These are phyloP conservation scores for Ylistrum balloti DNA, from an alignment of 1,140 invertebrate species.

Conservation along the genomic window DNA sequence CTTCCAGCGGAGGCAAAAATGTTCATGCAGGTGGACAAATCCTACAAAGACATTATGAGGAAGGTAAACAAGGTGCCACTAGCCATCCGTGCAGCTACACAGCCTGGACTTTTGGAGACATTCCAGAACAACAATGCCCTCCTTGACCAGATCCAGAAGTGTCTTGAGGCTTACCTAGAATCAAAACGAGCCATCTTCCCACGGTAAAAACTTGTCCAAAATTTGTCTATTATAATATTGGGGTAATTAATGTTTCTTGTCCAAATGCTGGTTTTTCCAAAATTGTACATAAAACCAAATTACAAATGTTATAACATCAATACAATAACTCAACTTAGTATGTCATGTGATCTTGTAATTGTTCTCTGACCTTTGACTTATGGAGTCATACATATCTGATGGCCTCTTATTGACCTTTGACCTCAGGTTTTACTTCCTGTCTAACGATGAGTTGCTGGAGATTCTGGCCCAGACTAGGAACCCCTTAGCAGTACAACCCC, in stretches of 20 bases:
- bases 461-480: conserved; percentile 88
- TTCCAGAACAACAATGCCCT: conserved; percentile 83
- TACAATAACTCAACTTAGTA: too few species aligned
- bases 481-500: conserved; percentile 93
- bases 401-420: background rate
- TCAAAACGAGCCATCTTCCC: conserved; percentile 83
- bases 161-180: conserved; percentile 83
- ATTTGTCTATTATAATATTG: too few species aligned
- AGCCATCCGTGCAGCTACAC: conserved; percentile 82
- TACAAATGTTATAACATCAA: too few species aligned
- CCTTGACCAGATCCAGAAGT: conserved; percentile 83
- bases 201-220: conserved; percentile 67
- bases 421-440: conserved; percentile 82
- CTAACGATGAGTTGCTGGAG: conserved; percentile 83
- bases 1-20: conserved; percentile 92
- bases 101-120: conserved; percentile 81
- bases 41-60: conserved; percentile 93
- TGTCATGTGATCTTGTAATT: too few species aligned
- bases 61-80: conserved; percentile 82
- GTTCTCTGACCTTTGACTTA: background rate
- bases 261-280: too few species aligned
- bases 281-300: too few species aligned
- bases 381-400: background rate
- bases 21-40: conserved; percentile 92
- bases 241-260: too few species aligned